These are phyloP conservation scores for Pterois miles DNA, from an alignment of 2,797 vertebrate species.

Conservation along the genomic window DNA sequence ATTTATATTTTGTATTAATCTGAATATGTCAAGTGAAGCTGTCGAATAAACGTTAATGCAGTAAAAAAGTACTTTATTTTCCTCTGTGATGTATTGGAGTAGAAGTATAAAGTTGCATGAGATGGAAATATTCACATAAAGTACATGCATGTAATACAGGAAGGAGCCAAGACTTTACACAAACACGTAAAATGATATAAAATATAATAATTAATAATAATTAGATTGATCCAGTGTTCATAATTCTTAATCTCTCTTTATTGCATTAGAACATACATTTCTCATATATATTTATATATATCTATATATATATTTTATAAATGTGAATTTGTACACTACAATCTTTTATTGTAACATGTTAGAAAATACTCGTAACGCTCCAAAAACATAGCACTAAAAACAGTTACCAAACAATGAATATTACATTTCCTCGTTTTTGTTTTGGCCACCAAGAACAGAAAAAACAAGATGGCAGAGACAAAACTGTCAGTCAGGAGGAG, in stretches of 20 bases:
- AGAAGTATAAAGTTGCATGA: not conserved
- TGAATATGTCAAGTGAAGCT: no score
- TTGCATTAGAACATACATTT: slow-evolving; percentile 90
- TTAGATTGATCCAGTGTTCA: not conserved
- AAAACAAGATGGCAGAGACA: slow-evolving; percentile 61
- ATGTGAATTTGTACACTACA: slow-evolving; percentile 91
- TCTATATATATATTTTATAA: slow-evolving; percentile 86
- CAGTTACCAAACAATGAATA: slow-evolving; percentile 86
- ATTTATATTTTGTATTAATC: not conserved
- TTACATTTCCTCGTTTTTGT: slow-evolving; percentile 78
- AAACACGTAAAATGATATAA: not conserved
- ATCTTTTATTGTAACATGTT: slow-evolving; percentile 89
- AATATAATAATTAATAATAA: not conserved
- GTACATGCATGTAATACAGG: not conserved
- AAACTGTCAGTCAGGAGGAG: slow-evolving; percentile 46
- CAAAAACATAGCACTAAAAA: slow-evolving; percentile 88
- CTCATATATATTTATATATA: slow-evolving; percentile 77
- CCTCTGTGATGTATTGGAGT: not conserved
- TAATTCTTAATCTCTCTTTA: slow-evolving; percentile 84
- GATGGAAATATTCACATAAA: not conserved
- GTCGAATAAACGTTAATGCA: not conserved
- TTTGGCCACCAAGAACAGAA: slow-evolving; percentile 76
- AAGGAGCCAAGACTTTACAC: not conserved
- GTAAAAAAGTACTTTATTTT: not conserved
- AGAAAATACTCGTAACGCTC: slow-evolving; percentile 87